These are phyloP conservation scores for Hirundo rustica DNA, from an alignment of 2,797 vertebrate species.

Conservation along the genomic window DNA sequence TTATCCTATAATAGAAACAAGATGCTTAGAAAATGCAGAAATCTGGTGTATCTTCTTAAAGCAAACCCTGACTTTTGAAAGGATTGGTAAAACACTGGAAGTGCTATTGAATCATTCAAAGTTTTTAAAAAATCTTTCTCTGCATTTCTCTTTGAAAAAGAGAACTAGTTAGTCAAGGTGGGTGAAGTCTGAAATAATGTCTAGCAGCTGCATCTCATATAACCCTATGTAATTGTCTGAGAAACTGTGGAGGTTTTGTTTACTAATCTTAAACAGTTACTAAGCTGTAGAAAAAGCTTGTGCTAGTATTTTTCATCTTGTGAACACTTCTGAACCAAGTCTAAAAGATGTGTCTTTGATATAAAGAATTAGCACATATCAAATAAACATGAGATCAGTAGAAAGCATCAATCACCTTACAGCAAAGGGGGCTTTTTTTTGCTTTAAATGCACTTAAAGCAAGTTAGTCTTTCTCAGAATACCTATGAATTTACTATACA, in stretches of 20 bases:
- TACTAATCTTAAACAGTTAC: neutral
- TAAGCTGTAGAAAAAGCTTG: neutral
- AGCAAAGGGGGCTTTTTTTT: slow-evolving; percentile 29
- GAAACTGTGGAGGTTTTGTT: neutral
- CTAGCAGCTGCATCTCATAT: neutral
- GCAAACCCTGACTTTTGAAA: neutral
- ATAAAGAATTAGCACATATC: neutral
- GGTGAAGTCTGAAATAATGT: neutral
- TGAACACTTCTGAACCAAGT: slow-evolving; percentile 3
- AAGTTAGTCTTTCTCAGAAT: slow-evolving; percentile 46
- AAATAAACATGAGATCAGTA: neutral
- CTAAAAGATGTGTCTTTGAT: neutral
- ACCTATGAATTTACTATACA: slow-evolving; percentile 20
- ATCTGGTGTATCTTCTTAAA: neutral
- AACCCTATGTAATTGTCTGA: neutral
- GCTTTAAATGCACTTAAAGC: neutral
- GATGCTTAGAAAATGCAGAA: neutral
- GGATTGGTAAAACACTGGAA: neutral
- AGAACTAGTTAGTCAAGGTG: neutral
- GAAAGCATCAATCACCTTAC: neutral
- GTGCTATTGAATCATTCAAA: neutral
- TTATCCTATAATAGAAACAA: neutral
- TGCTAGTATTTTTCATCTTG: slow-evolving; percentile 19
- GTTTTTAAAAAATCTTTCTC: neutral
- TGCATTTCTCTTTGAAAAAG: neutral